Evolutionary conservation across 2,113 vertebrate species (phyloP).

Genomic region (Microcebus jonahi): DNA sequence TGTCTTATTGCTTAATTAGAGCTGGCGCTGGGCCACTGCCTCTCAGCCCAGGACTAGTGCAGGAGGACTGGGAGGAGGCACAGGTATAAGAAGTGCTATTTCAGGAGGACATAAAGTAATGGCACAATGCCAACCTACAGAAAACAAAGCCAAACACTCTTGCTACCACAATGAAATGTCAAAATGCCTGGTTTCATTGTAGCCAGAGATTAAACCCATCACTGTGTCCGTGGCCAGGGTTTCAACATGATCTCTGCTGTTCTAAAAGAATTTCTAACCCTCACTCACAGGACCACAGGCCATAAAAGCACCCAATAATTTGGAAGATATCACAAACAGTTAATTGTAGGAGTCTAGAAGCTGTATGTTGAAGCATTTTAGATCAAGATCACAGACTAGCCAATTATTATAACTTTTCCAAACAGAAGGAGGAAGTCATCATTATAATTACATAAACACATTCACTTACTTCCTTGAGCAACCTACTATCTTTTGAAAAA

Average conservation of each 20-base stretch:
- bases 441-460: constrained; percentile 31
- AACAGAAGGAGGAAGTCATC: neutral
- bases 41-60: constrained; percentile 45
- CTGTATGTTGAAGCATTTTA: neutral
- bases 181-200: neutral
- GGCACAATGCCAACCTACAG: neutral
- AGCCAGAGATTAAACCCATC: constrained; percentile 25
- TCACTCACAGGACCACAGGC: neutral
- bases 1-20: constrained; percentile 63
- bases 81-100: constrained; percentile 9
- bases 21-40: constrained; percentile 51
- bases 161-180: neutral
- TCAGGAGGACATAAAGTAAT: constrained; percentile 6
- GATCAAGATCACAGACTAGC: neutral
- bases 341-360: neutral
- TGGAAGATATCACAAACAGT: neutral
- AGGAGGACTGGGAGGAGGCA: constrained; percentile 6
- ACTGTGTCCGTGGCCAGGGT: neutral
- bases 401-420: neutral
- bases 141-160: constrained; percentile 20
- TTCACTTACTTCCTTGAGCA: constrained; percentile 18
- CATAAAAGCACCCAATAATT: neutral
- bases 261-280: constrained; percentile 23
- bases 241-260: constrained; percentile 40
- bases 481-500: neutral